Base-by-base conservation (phyloP, 2,888 invertebrate species). In the Ennomos erosarius region DNA sequence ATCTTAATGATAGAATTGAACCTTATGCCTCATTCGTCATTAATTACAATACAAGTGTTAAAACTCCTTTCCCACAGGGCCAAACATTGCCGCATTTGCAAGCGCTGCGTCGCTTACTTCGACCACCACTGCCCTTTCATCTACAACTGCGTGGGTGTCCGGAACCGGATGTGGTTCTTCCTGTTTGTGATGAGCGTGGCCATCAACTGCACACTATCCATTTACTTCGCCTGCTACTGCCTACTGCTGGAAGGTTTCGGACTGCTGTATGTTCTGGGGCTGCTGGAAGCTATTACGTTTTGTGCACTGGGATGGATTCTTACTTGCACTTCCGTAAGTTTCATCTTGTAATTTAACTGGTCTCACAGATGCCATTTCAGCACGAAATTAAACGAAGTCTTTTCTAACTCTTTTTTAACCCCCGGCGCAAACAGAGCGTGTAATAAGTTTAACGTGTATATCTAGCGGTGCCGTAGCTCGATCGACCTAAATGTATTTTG, bases 121-220 rank as follows among this genome's bases (percentile, higher is more conserved):
- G 98, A 98, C 82, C 98, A 98, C 86, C 98, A 98, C 82, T 98
- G 98, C 81, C 98, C 98, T 0, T 98, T 98, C 81, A 98, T 98
- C 73, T 97, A 98, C 87, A 98, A 98, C 83, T 98, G 98, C 83
- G 97, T 98, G 12, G 98, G 98, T 1, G 93, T 98, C 39, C 94
- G 96, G 61, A 98, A 98, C 88, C 95, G 98, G 76, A 97, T 97
- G 93, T 98, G 98, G 98, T 98, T 98, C 91, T 97, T 97, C 82
- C 87, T 97, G 55, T 98, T 98, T 82, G 97, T 98, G 1, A 94
- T 97, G 93, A 96, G 97, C 74, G 95, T 98, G 35, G 97, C 97
- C 9, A 95, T 97, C 62, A 97, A 98, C 85, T 97, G 97, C 83
- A 96, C 97, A 0, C 95, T 97, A 70, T 96, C 97, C 0, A 96